A percentile compares a stretch with the other conserved stretches of the same genome.
Conservation (phyloP, 2,797 vertebrate species). For the Caiman crocodilus region DNA sequence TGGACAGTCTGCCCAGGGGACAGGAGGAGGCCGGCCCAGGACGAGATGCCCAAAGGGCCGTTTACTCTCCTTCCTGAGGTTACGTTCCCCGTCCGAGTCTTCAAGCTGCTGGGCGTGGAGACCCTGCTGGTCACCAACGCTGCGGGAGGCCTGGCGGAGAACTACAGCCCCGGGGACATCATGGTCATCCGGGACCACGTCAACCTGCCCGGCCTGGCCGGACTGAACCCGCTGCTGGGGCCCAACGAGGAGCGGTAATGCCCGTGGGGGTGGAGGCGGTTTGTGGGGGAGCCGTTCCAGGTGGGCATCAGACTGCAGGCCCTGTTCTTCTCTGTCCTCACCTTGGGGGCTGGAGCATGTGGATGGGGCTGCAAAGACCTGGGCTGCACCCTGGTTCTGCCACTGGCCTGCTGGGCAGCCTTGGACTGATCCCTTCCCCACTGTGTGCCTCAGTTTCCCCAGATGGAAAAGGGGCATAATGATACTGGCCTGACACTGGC, state of each 20-base stretch:
- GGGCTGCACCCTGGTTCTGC: too few species aligned
- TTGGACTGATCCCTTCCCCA: too few species aligned
- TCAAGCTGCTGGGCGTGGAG: conserved; percentile 86
- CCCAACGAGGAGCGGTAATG: conserved; percentile 82
- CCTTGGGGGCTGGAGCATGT: neutral
- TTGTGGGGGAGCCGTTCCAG: too few species aligned
- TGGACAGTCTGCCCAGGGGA: too few species aligned
- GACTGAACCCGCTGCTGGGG: conserved; percentile 84
- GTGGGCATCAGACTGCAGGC: neutral
- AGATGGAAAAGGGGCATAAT: too few species aligned
- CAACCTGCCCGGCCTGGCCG: conserved; percentile 85
- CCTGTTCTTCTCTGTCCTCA: too few species aligned
- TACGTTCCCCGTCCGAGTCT: conserved; percentile 87
- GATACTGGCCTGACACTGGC: too few species aligned
- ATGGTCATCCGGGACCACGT: conserved; percentile 90
- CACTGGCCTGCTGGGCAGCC: too few species aligned
- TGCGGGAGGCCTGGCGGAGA: conserved; percentile 85
- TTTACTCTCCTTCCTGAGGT: conserved; percentile 71
- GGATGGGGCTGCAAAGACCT: too few species aligned
- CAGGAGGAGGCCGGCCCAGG: too few species aligned
- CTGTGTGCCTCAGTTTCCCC: neutral
- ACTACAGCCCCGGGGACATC: conserved; percentile 83
- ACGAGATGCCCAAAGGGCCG: too few species aligned
- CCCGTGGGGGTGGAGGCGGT: too few species aligned
- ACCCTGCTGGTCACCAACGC: conserved; percentile 88